A percentile compares a stretch with the other conserved stretches of the same genome.
phyloP scores from a whole-genome alignment of 2,113 vertebrate species.

The Gymnorhina tibicen region DNA sequence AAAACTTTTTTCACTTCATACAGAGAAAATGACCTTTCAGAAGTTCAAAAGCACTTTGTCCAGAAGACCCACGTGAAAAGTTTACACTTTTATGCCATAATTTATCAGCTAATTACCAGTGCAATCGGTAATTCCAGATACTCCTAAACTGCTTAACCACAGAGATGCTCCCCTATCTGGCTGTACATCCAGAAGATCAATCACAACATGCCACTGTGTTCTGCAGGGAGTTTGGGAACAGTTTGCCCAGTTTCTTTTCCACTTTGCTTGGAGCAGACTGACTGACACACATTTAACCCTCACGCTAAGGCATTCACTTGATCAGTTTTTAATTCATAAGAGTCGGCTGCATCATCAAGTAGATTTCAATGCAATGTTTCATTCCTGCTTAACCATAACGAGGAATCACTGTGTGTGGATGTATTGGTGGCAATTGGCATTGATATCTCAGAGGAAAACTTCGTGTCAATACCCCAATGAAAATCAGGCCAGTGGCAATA shows the following conservation, averaged over 20 bases:
- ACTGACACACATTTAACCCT: neutral
- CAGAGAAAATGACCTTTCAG: neutral
- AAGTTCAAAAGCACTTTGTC: neutral
- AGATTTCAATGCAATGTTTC: neutral
- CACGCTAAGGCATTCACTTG: neutral
- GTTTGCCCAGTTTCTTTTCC: neutral
- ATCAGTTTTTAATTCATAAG: neutral
- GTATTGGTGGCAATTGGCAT: neutral
- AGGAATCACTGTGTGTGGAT: neutral
- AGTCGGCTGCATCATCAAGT: neutral
- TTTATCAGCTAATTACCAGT: neutral
- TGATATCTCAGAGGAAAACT: neutral
- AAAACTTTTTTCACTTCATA: neutral
- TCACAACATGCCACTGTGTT: rapidly evolving
- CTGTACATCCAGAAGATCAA: neutral
- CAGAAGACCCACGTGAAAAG: neutral
- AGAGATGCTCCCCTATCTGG: neutral
- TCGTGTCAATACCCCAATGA: rapidly evolving
- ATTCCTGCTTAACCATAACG: neutral
- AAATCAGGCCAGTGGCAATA: neutral
- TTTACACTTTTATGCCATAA: neutral
- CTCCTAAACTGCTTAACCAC: neutral
- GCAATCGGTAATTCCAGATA: neutral
- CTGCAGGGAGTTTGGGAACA: neutral
- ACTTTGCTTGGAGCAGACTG: neutral